Evolutionary conservation across 2,113 vertebrate species (phyloP).

Genomic region (Bubo scandiacus): DNA sequence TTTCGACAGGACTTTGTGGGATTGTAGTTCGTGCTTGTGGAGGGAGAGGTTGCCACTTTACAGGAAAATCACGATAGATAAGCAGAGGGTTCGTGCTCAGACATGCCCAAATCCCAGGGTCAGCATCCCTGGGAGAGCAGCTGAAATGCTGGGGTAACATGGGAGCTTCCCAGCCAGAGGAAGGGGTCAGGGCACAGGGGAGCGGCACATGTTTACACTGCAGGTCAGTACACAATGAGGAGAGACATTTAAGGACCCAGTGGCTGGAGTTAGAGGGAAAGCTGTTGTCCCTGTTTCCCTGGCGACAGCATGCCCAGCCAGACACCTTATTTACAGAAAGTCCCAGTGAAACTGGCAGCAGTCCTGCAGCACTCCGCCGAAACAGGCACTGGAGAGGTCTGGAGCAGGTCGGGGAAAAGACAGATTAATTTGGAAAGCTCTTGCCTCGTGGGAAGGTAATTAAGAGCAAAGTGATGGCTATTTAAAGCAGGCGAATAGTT

Average conservation of each 20-base stretch:
- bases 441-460: slow-evolving; percentile 5
- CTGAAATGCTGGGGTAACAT: not conserved
- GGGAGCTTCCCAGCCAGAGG: not conserved
- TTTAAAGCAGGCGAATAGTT: slow-evolving; percentile 21
- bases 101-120: not conserved
- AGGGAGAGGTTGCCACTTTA: not conserved
- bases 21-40: not conserved
- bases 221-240: not conserved
- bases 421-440: not conserved
- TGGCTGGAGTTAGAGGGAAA: not conserved
- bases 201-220: slow-evolving; percentile 42
- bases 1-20: accelerated
- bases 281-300: slow-evolving; percentile 55
- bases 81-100: not conserved
- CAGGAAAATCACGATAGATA: not conserved
- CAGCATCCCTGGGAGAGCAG: not conserved
- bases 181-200: not conserved
- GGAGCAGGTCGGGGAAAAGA: not conserved
- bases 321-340: slow-evolving; percentile 60
- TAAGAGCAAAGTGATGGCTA: not conserved
- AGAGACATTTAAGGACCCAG: slow-evolving; percentile 22
- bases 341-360: slow-evolving; percentile 51
- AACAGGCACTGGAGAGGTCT: not conserved
- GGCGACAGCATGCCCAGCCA: slow-evolving; percentile 42
- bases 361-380: not conserved